Base-by-base conservation (phyloP, 2,113 vertebrate species). In the cattle (Bos taurus) region DNA sequence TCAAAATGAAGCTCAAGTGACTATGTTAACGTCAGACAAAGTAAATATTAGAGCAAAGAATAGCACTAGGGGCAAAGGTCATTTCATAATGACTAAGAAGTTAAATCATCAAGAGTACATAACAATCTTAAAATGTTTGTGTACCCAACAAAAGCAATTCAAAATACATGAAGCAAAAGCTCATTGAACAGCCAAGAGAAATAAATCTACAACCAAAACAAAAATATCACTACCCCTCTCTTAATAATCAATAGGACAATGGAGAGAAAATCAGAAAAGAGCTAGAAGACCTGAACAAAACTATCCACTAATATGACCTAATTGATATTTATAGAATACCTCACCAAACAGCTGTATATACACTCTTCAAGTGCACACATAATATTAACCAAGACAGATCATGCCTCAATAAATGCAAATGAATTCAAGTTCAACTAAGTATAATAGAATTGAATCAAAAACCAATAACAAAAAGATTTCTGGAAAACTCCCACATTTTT, bases 181-280 rank as follows among this genome's bases (percentile, higher is more conserved):
- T 83, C 21, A 52, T 6, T 84, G 28, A 83, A 93, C 26, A 23
- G 3, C 82, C 81, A 91, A 77, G 36, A 91, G 50, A 85, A 94
- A 81, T 33, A 40, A 28, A 90, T 91, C 54, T 93, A 57, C 40
- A 95, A 54, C 5, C 56, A n/a, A 52, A 78, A 46, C 43, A 4
- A 95, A 90, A 67, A 52, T 80, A 40, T 46, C 36, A 94, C 52
- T 60, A 54, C 0, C 36, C n/a, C 5, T 57, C 14, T 95, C 30
- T 90, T 33, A 81, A 71, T 88, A 54, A 59, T 82, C 30, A 40
- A 33, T 40, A 78, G 56, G 78, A 54, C 25, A 86, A 48, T 40
- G 56, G 28, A 89, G 21, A 91, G 52, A 93, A 97, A 91, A 92
- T 43, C 43, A 94, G 25, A 86, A 82, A 97, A 95, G 57, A 88